Base-by-base conservation (phyloP, 1,140 invertebrate species). In the Chironomus tepperi region DNA sequence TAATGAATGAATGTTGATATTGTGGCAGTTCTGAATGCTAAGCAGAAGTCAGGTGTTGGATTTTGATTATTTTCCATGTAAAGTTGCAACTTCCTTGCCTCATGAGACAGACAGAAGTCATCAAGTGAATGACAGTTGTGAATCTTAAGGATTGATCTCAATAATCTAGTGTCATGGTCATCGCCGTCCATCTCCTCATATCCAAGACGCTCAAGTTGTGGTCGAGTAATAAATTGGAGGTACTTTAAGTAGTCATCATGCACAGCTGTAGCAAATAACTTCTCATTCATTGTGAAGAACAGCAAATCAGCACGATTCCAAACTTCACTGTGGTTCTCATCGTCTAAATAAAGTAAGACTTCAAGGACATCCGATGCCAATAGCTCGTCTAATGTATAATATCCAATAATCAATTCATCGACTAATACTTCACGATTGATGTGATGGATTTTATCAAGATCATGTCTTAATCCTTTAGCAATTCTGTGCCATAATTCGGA, bases 361-460 rank as follows among this genome's bases (percentile, higher is more conserved):
- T 57, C 47, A 57, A 57, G 12, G 5, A 57, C 15, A 15, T 57
- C 47, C 12, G 47, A 57, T 57, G 47, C 47, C 5, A n/a, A 5
- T 5, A 57, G 10, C 15, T 12, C n/a, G 15, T 12, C 47, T n/a
- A 57, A n/a, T 15, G 47, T 15, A 12, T 57, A 5, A 57, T 57
- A 57, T 5, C 47, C 47, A 57, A 57, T 12, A 57, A 5, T 57
- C 12, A 57, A n/a, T n/a, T 57, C 47, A 57, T 57, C 12, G 12
- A n/a, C 3, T 12, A 57, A 57, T 5, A 57, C 10, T 15, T 90
- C 12, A 77, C 90, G 83, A 80, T 91, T 93, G 0, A 87, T 79
- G 21, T 85, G 80, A 75, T 89, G 84, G 64, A 93, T 90, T 24
- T 76, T 77, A 0, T 76, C 78, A 73, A 83, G 73, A 3, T 78